phyloP scores from a whole-genome alignment of 1,140 invertebrate species.

The Cyclina sinensis region DNA sequence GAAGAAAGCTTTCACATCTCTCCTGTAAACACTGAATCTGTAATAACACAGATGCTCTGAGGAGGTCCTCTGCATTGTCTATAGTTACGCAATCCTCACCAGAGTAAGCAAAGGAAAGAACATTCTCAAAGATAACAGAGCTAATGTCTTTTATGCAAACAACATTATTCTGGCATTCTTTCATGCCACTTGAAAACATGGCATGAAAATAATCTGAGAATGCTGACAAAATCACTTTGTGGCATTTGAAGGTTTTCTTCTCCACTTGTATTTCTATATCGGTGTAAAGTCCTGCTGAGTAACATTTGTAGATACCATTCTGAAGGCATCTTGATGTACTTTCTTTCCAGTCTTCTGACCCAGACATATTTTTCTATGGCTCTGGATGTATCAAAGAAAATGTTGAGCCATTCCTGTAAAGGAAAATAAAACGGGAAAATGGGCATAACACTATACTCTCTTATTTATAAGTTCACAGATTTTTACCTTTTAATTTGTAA shows the following conservation, averaged over 20 bases:
- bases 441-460: too few relatives aligned
- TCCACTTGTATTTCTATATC: slow-evolving; percentile 74
- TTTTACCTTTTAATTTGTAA: too few relatives aligned
- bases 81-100: slow-evolving; percentile 74
- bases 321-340: slow-evolving; percentile 60
- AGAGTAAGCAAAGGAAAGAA: slow-evolving; percentile 76
- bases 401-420: neutral
- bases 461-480: too few relatives aligned
- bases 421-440: neutral
- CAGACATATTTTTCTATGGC: neutral
- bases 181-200: slow-evolving; percentile 80
- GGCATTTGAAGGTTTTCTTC: slow-evolving; percentile 72
- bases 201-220: slow-evolving; percentile 76
- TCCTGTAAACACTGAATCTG: slow-evolving; percentile 76
- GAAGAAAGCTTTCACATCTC: slow-evolving; percentile 76
- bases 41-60: slow-evolving; percentile 73
- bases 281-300: slow-evolving; percentile 67
- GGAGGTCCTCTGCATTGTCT: slow-evolving; percentile 73
- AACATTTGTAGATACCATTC: slow-evolving; percentile 63
- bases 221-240: slow-evolving; percentile 74
- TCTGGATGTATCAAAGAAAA: neutral
- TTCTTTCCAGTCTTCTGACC: slow-evolving; percentile 56
- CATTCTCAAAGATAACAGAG: slow-evolving; percentile 71
- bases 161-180: slow-evolving; percentile 75
- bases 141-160: slow-evolving; percentile 77